Evolutionary conservation across 2,797 vertebrate species (phyloP), one percentile per base, ranked within the genome.

Genomic region (Cynopterus sphinx): DNA sequence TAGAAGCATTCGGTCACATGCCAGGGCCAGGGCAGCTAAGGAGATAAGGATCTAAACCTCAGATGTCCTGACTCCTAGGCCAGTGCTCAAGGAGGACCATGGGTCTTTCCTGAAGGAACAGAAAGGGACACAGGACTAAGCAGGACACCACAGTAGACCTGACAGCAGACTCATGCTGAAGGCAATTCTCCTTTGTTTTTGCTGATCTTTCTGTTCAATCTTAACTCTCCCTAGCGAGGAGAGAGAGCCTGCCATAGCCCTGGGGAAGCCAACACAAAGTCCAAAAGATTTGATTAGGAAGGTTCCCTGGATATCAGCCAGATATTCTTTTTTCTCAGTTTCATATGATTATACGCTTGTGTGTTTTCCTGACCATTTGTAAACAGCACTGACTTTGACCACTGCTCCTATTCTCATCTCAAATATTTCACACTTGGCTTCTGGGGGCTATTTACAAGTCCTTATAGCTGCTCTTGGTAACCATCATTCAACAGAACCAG

Each of bases 321-420:
- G 55, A 84, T 17, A 77, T 36, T 59, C 87, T 77, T 63, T 68
- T 49, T 59, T 59, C 82, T 90, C 57, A 22, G 46, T 39, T 79
- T 36, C 31, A 39, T 51, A 73, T 24, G 12, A 43, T 21, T 63
- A 63, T 6, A 9, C 13, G 36, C 68, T 28, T 17, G 10, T 67
- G 51, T 21, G 77, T 51, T 92, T 78, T 86, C 70, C 41, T 26
- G 61, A 61, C 36, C 2, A 16, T 6, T 71, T 0, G 41, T 33
- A 28, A 93, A 61, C 22, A 74, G 78, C 51, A 13, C 8, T 59
- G 73, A 85, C 26, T 53, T 71, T 10, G 13, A 67, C 74, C 39
- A 2, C 2, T 36, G 41, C 55, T 59, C 51, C 61, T 31, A 6
- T 15, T 71, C 70, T 78, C 26, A 51, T 21, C 67, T 82, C 68